Conservation (phyloP, 2,888 invertebrate genomes). For the Polydesmus complanatus region DNA sequence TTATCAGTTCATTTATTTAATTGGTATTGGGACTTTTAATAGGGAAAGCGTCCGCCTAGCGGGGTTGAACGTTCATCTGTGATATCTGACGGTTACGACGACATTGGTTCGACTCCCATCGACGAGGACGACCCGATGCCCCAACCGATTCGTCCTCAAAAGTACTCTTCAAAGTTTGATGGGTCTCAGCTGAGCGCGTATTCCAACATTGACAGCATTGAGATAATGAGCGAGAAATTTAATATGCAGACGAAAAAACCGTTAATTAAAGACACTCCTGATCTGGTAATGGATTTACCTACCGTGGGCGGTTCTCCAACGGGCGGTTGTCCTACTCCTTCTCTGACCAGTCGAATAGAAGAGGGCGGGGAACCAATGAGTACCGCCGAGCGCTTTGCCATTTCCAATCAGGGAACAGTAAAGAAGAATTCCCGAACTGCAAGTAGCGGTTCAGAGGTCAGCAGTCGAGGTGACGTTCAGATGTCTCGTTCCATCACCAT, state of each 20-base stretch:
- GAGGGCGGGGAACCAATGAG: slow-evolving; percentile 40
- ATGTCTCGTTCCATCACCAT: not conserved
- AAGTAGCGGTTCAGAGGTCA: not conserved
- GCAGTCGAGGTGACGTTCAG: slow-evolving; percentile 28
- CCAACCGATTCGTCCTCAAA: not conserved
- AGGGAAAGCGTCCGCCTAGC: not conserved
- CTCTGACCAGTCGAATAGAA: slow-evolving; percentile 28
- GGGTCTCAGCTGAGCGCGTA: not conserved
- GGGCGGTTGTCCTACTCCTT: slow-evolving; percentile 28
- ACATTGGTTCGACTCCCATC: not conserved
- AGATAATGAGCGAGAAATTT: not conserved
- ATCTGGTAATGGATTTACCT: slow-evolving; percentile 72
- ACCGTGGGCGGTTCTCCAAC: slow-evolving; percentile 20
- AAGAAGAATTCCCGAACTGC: slow-evolving; percentile 39
- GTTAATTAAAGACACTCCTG: slow-evolving; percentile 47
- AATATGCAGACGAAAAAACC: slow-evolving; percentile 10
- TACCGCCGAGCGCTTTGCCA: slow-evolving; percentile 61
- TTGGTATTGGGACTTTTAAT: not conserved
- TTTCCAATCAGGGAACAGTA: slow-evolving; percentile 60
- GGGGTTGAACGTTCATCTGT: not conserved
- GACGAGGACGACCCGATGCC: not conserved
- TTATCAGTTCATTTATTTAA: not conserved
- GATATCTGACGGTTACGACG: no score
- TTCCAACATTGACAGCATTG: not conserved
- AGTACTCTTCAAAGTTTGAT: not conserved